Evolutionary conservation across 2,888 invertebrate species (phyloP), one percentile per base, ranked within the genome.

Genomic region (Andrena trimmerana): DNA sequence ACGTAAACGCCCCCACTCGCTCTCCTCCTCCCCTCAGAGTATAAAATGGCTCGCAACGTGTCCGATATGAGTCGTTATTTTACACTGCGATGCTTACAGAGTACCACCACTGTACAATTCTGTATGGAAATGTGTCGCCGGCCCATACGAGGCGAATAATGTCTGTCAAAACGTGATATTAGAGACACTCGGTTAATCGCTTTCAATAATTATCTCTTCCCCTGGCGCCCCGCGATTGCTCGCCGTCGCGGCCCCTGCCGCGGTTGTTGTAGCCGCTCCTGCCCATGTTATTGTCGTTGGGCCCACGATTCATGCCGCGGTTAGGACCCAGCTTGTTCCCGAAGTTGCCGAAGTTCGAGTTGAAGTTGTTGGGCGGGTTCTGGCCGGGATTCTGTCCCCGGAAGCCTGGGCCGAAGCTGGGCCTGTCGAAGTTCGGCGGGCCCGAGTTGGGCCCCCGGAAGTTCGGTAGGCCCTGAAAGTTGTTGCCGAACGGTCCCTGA

Each of bases 341-440:
- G 29, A 89, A 91, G 66, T 86, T 90, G n/a, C 88, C 89, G 48
- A 83, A 90, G 59, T 89, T 92, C 0, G 89, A 78, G 8, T 87
- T 87, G 59, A 87, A 87, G 42, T 85, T 89, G 63, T 90, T 91
- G 1, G 86, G 87, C 3, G 90, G 82, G 78, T 87, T 82, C 50
- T 89, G 91, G 27, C 87, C 90, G 0, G 90, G 79, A 79, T 90
- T 92, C 24, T 89, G 92, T 3, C 91, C 90, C 13, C 93, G 86
- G 50, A 92, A 93, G 76, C 91, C 92, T 0, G 92, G 90, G 1
- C 92, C 92, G 16, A 92, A 93, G 4, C 90, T 91, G 0, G 91
- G 90, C 50, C 94, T 83, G 16, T 94, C 94, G 72, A 94, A 94
- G 72, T 91, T 92, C 4, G 90, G 87, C n/a, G 91, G 90, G 0